Evolutionary conservation across 2,797 vertebrate species (phyloP).

Genomic region (Amblyraja radiata): DNA sequence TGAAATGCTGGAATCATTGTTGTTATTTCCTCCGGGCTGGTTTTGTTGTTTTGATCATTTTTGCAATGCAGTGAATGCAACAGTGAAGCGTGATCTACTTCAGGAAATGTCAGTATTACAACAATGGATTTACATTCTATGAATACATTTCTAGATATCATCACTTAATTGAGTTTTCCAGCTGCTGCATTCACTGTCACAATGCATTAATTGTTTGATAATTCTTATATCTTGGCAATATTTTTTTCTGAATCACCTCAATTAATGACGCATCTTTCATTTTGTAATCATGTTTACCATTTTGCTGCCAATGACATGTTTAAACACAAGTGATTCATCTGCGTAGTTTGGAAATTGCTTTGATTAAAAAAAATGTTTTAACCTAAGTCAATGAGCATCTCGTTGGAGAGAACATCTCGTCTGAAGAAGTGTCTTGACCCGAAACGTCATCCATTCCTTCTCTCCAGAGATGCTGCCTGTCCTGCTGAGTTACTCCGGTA

Average conservation of each 20-base stretch:
- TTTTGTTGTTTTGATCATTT: neutral
- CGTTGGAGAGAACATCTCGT: too few species aligned
- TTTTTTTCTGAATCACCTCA: constrained; percentile 24
- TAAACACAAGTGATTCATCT: neutral
- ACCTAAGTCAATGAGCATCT: neutral
- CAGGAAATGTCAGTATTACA: neutral
- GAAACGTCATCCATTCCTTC: too few species aligned
- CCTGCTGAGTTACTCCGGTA: too few species aligned
- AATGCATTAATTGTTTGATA: constrained; percentile 5
- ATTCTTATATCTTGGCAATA: neutral
- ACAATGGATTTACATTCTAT: neutral
- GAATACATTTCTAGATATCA: neutral
- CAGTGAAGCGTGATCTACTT: neutral
- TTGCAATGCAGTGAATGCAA: neutral
- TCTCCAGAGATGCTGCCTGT: too few species aligned
- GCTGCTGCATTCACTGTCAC: neutral
- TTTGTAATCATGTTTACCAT: constrained; percentile 16
- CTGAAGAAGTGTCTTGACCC: too few species aligned
- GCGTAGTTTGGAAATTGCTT: neutral
- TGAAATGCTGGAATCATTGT: neutral
- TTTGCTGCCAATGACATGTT: constrained; percentile 12
- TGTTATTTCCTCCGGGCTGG: too few species aligned
- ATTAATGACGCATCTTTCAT: neutral
- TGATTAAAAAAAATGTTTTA: neutral
- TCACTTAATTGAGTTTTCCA: neutral